phyloP scores from a whole-genome alignment of 2,888 invertebrate genomes.

The Drosophila lutescens region DNA sequence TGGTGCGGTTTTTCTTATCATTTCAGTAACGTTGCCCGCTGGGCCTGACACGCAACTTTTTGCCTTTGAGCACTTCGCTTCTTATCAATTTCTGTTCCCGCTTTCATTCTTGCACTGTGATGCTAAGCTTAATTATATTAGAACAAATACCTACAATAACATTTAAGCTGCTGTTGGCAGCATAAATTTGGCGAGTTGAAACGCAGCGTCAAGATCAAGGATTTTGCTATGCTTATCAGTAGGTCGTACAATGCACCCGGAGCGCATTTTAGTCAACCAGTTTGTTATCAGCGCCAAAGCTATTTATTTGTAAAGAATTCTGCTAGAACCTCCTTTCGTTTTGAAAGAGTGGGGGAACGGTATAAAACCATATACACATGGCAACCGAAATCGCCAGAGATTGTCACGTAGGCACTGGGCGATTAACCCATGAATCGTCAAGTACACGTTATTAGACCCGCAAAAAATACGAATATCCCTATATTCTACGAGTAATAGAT shows the following conservation, averaged over 20 bases:
- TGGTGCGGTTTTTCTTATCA: slow-evolving; percentile 13
- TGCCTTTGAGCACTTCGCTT: slow-evolving; percentile 15
- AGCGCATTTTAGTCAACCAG: slow-evolving; percentile 74
- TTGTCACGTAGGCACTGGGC: slow-evolving; percentile 24
- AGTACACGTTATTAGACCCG: neutral
- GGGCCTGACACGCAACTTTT: slow-evolving; percentile 54
- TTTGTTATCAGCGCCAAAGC: slow-evolving; percentile 62
- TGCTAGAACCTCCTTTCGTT: slow-evolving; percentile 42
- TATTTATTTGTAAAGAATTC: slow-evolving; percentile 38
- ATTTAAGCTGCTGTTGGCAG: slow-evolving; percentile 39
- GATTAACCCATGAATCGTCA: slow-evolving; percentile 3
- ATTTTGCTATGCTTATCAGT: slow-evolving; percentile 68
- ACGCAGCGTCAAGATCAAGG: slow-evolving; percentile 80
- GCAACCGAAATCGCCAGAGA: slow-evolving; percentile 23
- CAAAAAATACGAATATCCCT: neutral
- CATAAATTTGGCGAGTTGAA: slow-evolving; percentile 64
- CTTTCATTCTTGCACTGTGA: slow-evolving; percentile 43
- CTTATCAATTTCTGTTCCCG: slow-evolving; percentile 57
- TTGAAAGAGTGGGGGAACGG: slow-evolving; percentile 49
- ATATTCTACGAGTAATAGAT: neutral
- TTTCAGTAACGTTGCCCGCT: slow-evolving; percentile 23
- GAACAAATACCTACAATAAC: slow-evolving; percentile 17
- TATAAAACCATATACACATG: slow-evolving; percentile 21
- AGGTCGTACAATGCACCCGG: slow-evolving; percentile 79
- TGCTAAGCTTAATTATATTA: slow-evolving; percentile 17